phyloP scores from a whole-genome alignment of 2,797 vertebrate species.

The Enteromius thamalakanensis region DNA sequence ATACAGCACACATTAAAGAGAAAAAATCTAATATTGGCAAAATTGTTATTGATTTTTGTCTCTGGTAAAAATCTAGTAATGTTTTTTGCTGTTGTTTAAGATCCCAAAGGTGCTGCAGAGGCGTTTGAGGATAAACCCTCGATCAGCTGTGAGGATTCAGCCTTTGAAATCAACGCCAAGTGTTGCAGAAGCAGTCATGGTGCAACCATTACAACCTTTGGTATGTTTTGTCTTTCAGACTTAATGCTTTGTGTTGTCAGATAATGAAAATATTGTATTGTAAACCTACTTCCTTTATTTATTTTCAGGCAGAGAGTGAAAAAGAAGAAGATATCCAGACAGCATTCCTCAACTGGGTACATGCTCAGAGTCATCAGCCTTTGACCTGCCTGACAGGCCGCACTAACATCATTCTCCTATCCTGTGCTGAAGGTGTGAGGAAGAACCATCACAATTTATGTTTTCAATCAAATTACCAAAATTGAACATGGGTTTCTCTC shows the following conservation, averaged over 20 bases:
- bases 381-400: conserved; percentile 82
- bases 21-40: not conserved
- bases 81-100: conserved; percentile 67
- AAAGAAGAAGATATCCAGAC: conserved; percentile 81
- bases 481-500: conserved; percentile 18
- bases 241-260: not conserved
- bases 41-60: not conserved
- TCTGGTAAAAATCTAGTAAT: not conserved
- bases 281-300: conserved; percentile 3
- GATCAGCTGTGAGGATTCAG: conserved; percentile 86
- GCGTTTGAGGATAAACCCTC: conserved; percentile 79
- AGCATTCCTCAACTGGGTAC: conserved; percentile 88
- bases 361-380: conserved; percentile 79
- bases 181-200: conserved; percentile 79
- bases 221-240: conserved; percentile 74
- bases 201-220: conserved; percentile 81
- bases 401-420: conserved; percentile 77
- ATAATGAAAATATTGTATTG: not conserved
- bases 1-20: not conserved
- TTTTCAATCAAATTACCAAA: conserved; percentile 13
- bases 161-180: conserved; percentile 81
- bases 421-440: conserved; percentile 77
- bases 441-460: not conserved
- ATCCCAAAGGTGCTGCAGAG: conserved; percentile 81
- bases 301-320: conserved; percentile 73